These are phyloP conservation scores for Ptilonorhynchus violaceus DNA, from an alignment of 2,113 vertebrate species.

Conservation along the genomic window DNA sequence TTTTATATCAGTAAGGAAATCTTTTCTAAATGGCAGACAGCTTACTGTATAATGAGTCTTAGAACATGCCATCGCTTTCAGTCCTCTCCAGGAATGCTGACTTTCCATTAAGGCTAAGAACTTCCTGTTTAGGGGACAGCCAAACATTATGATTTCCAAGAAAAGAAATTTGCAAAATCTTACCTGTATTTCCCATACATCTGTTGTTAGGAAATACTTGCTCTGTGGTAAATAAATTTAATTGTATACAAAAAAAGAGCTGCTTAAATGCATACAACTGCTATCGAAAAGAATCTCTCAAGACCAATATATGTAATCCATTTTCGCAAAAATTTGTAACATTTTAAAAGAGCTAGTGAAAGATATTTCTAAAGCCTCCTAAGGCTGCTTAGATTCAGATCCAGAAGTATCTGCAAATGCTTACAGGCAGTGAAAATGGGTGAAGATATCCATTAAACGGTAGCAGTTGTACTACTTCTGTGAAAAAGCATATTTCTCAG, in stretches of 20 bases:
- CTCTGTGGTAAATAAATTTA: background rate
- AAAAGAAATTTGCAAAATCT: background rate
- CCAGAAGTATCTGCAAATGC: background rate
- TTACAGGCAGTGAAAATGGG: background rate
- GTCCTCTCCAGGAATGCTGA: background rate
- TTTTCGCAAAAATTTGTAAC: background rate
- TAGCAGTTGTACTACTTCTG: background rate
- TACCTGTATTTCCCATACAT: background rate
- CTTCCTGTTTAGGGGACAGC: background rate
- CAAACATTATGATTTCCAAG: background rate
- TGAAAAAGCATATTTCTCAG: background rate
- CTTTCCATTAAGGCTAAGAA: conserved; percentile 2
- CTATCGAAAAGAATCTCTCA: background rate
- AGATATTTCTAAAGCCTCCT: background rate
- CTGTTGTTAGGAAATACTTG: background rate
- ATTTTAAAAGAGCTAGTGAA: background rate
- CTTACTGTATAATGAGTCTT: background rate
- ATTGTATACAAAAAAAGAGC: background rate
- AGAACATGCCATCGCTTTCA: background rate
- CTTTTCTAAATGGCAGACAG: background rate
- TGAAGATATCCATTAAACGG: background rate
- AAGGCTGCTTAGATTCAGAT: background rate
- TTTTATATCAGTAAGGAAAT: conserved; percentile 32
- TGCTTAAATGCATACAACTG: background rate
- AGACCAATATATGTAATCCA: background rate